phyloP scores from a whole-genome alignment of 2,888 invertebrate species.

The Salpingus planirostris region DNA sequence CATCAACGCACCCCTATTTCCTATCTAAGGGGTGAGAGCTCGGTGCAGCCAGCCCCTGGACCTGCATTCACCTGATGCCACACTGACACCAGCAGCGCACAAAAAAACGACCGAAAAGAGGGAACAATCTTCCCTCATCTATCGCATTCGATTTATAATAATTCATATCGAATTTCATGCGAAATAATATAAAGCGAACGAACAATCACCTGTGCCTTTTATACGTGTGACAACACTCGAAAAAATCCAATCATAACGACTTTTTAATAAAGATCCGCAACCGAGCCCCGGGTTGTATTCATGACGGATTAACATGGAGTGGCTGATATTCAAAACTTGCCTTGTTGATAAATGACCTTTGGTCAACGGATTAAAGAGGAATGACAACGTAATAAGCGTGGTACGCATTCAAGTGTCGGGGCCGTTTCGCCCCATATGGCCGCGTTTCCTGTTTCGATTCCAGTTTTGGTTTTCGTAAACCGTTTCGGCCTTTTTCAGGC shows the following conservation, averaged over 20 bases:
- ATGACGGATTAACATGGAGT: slow-evolving; percentile 20
- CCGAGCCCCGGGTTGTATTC: slow-evolving; percentile 22
- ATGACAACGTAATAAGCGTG: slow-evolving; percentile 28
- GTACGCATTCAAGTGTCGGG: slow-evolving; percentile 15
- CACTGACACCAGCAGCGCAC: slow-evolving; percentile 9
- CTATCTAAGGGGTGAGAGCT: slow-evolving; percentile 11
- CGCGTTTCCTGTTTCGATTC: slow-evolving; percentile 10
- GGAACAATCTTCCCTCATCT: no score
- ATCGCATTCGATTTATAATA: no score
- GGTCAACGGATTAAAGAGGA: slow-evolving; percentile 23
- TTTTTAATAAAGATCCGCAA: slow-evolving; percentile 27
- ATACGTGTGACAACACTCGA: no score
- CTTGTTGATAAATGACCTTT: slow-evolving; percentile 29
- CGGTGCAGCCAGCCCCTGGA: slow-evolving; percentile 12
- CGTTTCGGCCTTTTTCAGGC: no score
- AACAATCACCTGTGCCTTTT: no score
- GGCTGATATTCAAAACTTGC: slow-evolving; percentile 18
- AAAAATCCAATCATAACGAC: slow-evolving; percentile 17
- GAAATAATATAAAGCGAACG: no score
- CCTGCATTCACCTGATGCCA: slow-evolving; percentile 5
- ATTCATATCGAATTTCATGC: no score
- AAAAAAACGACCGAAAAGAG: no score
- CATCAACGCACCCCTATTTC: slow-evolving; percentile 26
- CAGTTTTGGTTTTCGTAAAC: slow-evolving; percentile 11
- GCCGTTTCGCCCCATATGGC: slow-evolving; percentile 9